phyloP scores from a whole-genome alignment of 2,888 invertebrate genomes.

The Scelioninae gen. 1 region DNA sequence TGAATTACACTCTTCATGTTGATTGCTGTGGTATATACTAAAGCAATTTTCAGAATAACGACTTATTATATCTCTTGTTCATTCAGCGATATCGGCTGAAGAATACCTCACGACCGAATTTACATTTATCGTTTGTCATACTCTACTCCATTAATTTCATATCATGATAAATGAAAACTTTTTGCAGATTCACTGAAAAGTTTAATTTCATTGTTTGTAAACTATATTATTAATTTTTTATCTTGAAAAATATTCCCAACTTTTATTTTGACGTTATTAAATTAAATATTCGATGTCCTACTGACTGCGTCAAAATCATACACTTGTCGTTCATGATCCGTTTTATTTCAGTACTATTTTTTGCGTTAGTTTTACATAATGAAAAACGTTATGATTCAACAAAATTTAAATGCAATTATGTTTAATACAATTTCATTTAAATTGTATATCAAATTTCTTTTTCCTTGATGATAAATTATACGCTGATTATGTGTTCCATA shows the following conservation, averaged over 20 bases:
- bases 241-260: too few relatives aligned
- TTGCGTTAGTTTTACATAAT: background rate
- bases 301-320: too few relatives aligned
- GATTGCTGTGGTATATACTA: constrained; percentile 52
- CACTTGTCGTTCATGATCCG: too few relatives aligned
- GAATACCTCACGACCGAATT: constrained; percentile 24
- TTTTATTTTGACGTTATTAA: too few relatives aligned
- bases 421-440: constrained; percentile 9
- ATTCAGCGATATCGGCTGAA: constrained; percentile 39
- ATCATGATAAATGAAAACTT: too few relatives aligned
- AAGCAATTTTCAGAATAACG: constrained; percentile 58
- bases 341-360: too few relatives aligned
- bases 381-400: background rate
- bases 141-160: too few relatives aligned
- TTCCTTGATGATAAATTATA: constrained; percentile 5
- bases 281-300: too few relatives aligned
- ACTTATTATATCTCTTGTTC: constrained; percentile 55
- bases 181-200: too few relatives aligned
- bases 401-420: background rate
- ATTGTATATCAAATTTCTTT: constrained; percentile 6
- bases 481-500: constrained; percentile 15
- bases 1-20: constrained; percentile 62
- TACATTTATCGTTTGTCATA: constrained; percentile 25
- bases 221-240: too few relatives aligned
- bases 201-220: too few relatives aligned